A percentile compares a stretch with the other conserved stretches of the same genome.
Conservation (phyloP, 2,888 invertebrate species). For the Caenorhabditis zanzibari region DNA sequence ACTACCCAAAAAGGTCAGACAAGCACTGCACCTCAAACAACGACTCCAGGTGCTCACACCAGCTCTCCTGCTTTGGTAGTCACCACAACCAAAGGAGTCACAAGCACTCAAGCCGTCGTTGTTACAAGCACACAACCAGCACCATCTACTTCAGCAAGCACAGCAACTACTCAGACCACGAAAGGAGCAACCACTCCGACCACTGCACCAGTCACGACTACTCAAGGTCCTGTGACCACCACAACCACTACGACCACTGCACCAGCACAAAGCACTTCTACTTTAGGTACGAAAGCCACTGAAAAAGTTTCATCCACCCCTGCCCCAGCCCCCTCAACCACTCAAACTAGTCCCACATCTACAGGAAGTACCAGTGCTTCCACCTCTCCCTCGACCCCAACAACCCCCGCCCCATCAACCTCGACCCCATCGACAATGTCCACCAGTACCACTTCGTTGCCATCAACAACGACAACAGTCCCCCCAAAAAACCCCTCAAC, state of each 20-base stretch:
- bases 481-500: slow-evolving; percentile 1
- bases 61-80: not conserved
- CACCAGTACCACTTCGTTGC: not conserved
- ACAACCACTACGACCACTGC: not conserved
- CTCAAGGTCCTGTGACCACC: not conserved
- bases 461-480: slow-evolving; percentile 2
- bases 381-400: not conserved
- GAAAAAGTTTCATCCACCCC: not conserved
- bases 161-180: not conserved
- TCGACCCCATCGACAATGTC: slow-evolving; percentile 1
- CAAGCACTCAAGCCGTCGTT: not conserved
- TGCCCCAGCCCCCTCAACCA: not conserved
- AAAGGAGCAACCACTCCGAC: not conserved
- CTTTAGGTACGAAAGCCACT: not conserved
- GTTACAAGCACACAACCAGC: not conserved
- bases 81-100: slow-evolving; percentile 9
- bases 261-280: not conserved
- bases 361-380: not conserved
- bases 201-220: not conserved
- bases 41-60: slow-evolving; percentile 1
- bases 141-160: not conserved
- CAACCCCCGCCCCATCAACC: not conserved
- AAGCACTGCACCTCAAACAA: too few species aligned
- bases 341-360: not conserved
- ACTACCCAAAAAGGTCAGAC: not conserved